Evolutionary conservation across 2,888 invertebrate genomes (phyloP), one percentile per base, ranked within the genome.

Genomic region (Oxyteleia sp.): DNA sequence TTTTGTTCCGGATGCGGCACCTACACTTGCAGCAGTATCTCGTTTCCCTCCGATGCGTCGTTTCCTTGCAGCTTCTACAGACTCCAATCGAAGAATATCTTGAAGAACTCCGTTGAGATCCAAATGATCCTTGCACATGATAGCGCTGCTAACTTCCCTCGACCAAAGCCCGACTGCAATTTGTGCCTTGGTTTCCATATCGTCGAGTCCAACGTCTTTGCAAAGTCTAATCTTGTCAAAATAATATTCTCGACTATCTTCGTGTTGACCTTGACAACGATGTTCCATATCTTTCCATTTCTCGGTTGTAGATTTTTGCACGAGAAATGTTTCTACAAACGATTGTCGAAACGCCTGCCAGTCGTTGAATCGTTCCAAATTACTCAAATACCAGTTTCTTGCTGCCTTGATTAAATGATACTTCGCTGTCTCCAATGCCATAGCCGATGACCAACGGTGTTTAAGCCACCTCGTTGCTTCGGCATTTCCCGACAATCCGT

Each of bases 151-250:
- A 1, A 69, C 11, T 3, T 63, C 45, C 10, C 47, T 59, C 1
- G 81, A 78, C 71, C 71, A 78, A 16, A 86, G 13, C 0, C 84
- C 76, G 0, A 81, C 38, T 4, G 84, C 83, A 8, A 85, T 20
- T 35, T 85, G 61, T 16, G 57, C 64, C 57, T 81, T 82, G 0
- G 16, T 81, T 15, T 84, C 83, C 0, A 4, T 29, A 0, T 82
- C 10, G 0, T 29, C 29, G 0, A 86, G 26, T 2, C 35, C 23
- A 1, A 85, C 23, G 0, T 53, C 79, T n/a, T n/a, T n/a, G n/a
- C 83, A 86, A 7, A 80, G 8, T 1, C 81, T 53, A 0, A 84
- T 38, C 26, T 86, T 84, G 16, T 82, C 76, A n/a, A 81, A 75
- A 35, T 68, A 76, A 32, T 85, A 83, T 43, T 75, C 68, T 0